Conservation (phyloP, 2,113 vertebrate species). For the Hemiscyllium ocellatum region DNA sequence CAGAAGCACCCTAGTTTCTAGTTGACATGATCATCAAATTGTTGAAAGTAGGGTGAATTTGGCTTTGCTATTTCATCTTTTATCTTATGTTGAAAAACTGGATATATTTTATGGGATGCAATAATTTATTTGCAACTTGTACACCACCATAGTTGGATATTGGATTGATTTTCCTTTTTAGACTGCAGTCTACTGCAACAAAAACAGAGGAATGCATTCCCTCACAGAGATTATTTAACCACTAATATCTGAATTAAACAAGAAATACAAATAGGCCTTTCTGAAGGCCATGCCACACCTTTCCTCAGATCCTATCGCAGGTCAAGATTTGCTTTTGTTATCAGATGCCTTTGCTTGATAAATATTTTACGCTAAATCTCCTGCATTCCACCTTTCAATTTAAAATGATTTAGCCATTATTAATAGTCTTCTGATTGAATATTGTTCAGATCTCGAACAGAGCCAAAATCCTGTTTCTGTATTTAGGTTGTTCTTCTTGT, state of each 20-base stretch:
- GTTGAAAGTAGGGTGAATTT: background rate
- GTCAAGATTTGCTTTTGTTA: background rate
- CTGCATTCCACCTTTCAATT: background rate
- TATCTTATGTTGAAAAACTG: background rate
- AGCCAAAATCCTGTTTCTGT: background rate
- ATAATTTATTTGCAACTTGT: no score
- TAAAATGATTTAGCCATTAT: background rate
- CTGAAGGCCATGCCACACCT: background rate
- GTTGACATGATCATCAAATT: background rate
- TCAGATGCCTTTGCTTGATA: background rate
- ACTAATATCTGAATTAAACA: background rate
- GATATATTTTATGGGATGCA: background rate
- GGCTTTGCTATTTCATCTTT: background rate
- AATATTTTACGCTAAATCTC: background rate
- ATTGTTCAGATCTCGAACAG: background rate
- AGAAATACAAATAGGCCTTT: background rate
- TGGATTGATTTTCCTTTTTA: background rate
- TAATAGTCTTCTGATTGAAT: background rate
- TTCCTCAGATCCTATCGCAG: background rate
- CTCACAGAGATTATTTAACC: background rate
- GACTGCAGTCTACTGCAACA: background rate
- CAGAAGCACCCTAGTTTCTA: background rate
- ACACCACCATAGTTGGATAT: background rate
- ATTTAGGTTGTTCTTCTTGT: background rate
- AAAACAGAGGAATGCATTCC: background rate